phyloP scores from a whole-genome alignment of 2,113 vertebrate species.

The Octodon degus region DNA sequence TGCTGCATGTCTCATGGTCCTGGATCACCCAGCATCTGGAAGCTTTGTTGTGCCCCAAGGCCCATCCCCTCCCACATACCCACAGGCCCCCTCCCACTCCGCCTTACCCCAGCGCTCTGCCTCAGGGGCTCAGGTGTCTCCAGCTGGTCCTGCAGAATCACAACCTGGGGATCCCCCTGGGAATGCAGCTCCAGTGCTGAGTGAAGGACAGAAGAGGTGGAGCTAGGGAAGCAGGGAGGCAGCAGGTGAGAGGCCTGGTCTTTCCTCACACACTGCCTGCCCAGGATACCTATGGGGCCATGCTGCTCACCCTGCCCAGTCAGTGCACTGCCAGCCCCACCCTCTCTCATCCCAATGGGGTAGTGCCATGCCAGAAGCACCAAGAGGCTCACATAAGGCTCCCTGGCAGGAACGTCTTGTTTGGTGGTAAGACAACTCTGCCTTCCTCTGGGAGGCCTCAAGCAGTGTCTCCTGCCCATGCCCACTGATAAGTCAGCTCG shows the following conservation, averaged over 20 bases:
- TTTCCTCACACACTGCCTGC: too few relatives aligned
- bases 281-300: too few relatives aligned
- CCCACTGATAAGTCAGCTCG: background rate
- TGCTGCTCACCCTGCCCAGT: too few relatives aligned
- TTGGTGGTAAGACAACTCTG: background rate
- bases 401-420: background rate
- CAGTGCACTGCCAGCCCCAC: too few relatives aligned
- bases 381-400: background rate
- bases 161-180: too few relatives aligned
- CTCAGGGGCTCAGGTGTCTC: background rate
- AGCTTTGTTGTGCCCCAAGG: too few relatives aligned
- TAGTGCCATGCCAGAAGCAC: background rate
- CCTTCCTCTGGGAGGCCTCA: background rate
- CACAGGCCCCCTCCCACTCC: too few relatives aligned
- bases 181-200: background rate
- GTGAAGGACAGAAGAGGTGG: background rate
- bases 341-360: rapidly evolving
- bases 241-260: too few relatives aligned
- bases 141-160: background rate
- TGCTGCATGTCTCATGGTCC: background rate
- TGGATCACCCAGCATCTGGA: background rate
- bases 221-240: too few relatives aligned
- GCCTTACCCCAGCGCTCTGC: background rate
- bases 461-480: background rate
- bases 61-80: background rate